phyloP scores from a whole-genome alignment of 1,140 invertebrate species.

The Microplitis demolitor region DNA sequence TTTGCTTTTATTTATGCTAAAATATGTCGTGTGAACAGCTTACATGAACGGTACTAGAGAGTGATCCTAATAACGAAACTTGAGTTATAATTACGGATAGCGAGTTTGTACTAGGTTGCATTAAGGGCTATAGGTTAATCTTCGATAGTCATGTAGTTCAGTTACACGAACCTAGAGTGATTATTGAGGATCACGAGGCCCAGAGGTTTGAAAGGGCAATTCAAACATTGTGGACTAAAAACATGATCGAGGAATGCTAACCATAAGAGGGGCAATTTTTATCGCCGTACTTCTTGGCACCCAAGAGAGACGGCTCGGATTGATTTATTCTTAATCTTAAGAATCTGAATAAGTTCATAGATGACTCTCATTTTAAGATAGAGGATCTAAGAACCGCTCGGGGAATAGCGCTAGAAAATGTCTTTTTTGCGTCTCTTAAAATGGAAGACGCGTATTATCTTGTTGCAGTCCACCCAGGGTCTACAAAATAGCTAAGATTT shows the following conservation, averaged over 20 bases:
- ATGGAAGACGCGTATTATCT: slow-evolving; percentile 42
- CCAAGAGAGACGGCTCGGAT: slow-evolving; percentile 36
- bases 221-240: slow-evolving; percentile 10
- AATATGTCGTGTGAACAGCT: too few species aligned
- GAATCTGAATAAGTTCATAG: slow-evolving; percentile 38
- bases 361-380: slow-evolving; percentile 34
- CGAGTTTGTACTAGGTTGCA: slow-evolving; percentile 10
- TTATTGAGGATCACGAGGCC: not conserved
- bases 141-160: slow-evolving; percentile 7
- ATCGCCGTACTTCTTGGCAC: slow-evolving; percentile 37
- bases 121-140: slow-evolving; percentile 25
- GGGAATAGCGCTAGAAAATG: slow-evolving; percentile 27
- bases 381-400: slow-evolving; percentile 24
- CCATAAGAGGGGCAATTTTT: slow-evolving; percentile 31
- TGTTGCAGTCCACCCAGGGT: slow-evolving; percentile 13
- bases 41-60: too few species aligned
- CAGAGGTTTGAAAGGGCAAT: slow-evolving; percentile 18
- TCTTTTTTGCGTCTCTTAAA: slow-evolving; percentile 38
- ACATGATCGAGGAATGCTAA: slow-evolving; percentile 8
- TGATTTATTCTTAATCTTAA: slow-evolving; percentile 45
- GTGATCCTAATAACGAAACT: too few species aligned
- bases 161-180: not conserved
- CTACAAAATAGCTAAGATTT: slow-evolving; percentile 36
- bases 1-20: too few species aligned
- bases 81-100: slow-evolving; percentile 1